Conservation (phyloP, 1,140 invertebrate species). For the Danaus melanippus region DNA sequence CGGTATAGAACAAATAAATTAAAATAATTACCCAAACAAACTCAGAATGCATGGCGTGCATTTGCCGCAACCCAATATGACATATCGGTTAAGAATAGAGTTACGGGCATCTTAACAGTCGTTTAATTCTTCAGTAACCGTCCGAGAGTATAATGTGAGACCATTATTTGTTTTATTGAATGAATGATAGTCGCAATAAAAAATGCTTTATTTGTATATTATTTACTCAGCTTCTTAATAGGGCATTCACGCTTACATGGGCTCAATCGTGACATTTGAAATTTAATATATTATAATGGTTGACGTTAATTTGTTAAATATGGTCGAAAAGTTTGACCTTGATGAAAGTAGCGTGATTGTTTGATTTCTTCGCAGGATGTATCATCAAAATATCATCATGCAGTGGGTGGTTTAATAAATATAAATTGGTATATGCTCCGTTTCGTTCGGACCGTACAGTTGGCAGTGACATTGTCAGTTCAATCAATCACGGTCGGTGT, state of each 20-base stretch:
- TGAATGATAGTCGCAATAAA: slow-evolving; percentile 28
- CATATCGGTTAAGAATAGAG: slow-evolving; percentile 50
- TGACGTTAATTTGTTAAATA: too few species aligned
- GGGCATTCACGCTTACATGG: too few species aligned
- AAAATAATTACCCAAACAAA: slow-evolving; percentile 20
- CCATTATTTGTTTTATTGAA: slow-evolving; percentile 31
- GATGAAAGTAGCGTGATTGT: too few species aligned
- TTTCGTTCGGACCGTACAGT: background rate
- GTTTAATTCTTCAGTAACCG: slow-evolving; percentile 34
- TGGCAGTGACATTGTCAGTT: slow-evolving; percentile 33
- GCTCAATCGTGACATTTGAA: too few species aligned
- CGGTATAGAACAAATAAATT: slow-evolving; percentile 15
- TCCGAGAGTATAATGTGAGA: slow-evolving; percentile 30
- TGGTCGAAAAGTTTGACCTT: too few species aligned
- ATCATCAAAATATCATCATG: too few species aligned
- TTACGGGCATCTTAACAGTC: slow-evolving; percentile 27
- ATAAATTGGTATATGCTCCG: too few species aligned
- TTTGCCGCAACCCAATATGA: slow-evolving; percentile 26
- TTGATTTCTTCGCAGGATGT: too few species aligned
- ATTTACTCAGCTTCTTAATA: slow-evolving; percentile 1
- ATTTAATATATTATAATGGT: too few species aligned
- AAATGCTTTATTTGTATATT: slow-evolving; percentile 18
- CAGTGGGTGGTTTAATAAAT: too few species aligned
- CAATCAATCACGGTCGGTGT: slow-evolving; percentile 45
- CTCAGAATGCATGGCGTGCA: slow-evolving; percentile 5